Evolutionary conservation across 2,113 vertebrate species (phyloP).

Genomic region (Peromyscus californicus): DNA sequence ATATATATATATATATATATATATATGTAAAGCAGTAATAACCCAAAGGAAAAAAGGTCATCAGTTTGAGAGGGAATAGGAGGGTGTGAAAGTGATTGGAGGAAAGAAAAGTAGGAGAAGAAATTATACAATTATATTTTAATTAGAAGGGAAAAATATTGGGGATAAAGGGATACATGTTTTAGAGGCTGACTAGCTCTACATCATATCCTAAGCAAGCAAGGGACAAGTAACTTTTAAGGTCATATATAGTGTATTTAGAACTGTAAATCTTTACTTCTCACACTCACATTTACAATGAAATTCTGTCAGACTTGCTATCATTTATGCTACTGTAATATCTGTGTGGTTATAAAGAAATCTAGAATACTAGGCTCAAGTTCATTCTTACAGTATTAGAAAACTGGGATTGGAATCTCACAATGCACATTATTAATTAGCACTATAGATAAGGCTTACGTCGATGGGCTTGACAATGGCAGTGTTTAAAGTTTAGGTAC

Average conservation of each 20-base stretch:
- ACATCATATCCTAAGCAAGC: background rate
- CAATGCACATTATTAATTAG: background rate
- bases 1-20: no score
- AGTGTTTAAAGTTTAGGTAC: background rate
- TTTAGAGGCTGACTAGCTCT: background rate
- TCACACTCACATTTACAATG: background rate
- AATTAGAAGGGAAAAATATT: background rate
- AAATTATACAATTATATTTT: background rate
- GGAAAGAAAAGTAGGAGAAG: background rate
- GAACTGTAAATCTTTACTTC: background rate
- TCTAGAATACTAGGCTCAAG: background rate
- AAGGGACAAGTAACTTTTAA: background rate
- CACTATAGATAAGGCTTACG: background rate
- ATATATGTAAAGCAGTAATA: background rate
- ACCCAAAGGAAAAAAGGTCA: background rate
- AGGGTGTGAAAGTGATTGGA: background rate
- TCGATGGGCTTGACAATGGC: background rate
- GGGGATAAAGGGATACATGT: no score
- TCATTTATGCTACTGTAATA: background rate
- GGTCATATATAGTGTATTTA: background rate
- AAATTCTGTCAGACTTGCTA: background rate
- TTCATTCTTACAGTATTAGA: background rate
- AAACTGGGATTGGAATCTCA: background rate
- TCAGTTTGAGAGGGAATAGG: background rate
- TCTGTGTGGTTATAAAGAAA: background rate